Percentiles rank a stretch among this genome's conserved stretches.
Evolutionary conservation across 2,888 invertebrate species (phyloP).

Genomic region (Chaetoderma sp.): DNA sequence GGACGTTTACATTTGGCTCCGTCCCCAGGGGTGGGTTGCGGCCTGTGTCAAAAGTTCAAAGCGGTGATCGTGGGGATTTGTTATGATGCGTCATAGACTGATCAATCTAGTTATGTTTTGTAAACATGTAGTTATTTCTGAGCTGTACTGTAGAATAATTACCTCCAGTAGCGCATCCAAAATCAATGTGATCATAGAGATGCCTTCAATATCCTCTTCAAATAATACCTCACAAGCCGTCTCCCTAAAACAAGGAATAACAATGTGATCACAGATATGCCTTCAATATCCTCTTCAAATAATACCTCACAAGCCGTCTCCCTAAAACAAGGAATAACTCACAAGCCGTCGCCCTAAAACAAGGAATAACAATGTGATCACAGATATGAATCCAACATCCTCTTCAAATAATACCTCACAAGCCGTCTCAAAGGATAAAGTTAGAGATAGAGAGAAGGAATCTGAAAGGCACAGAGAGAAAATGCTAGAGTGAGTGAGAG

Average conservation of each 20-base stretch:
- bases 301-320: slow-evolving; percentile 87
- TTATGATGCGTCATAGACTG: too few species aligned
- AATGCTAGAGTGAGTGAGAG: too few species aligned
- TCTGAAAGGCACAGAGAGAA: too few species aligned
- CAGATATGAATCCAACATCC: slow-evolving; percentile 84
- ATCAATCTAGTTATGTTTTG: too few species aligned
- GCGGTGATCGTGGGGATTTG: too few species aligned
- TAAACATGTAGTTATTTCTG: too few species aligned
- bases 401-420: slow-evolving; percentile 88
- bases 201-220: slow-evolving; percentile 84
- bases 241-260: slow-evolving; percentile 74
- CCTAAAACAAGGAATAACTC: slow-evolving; percentile 76
- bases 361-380: slow-evolving; percentile 77
- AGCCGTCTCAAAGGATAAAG: slow-evolving; percentile 76
- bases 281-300: slow-evolving; percentile 87
- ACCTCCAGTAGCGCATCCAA: slow-evolving; percentile 80
- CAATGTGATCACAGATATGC: slow-evolving; percentile 84
- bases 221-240: slow-evolving; percentile 87
- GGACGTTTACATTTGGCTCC: too few species aligned
- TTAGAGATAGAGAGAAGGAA: neutral
- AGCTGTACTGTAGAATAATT: too few species aligned
- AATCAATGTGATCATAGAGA: slow-evolving; percentile 86
- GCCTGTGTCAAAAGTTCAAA: too few species aligned
- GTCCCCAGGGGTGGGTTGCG: too few species aligned
- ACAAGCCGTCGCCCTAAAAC: slow-evolving; percentile 80